Conservation (phyloP, 2,888 invertebrate genomes). For the Sthenelais limicola region DNA sequence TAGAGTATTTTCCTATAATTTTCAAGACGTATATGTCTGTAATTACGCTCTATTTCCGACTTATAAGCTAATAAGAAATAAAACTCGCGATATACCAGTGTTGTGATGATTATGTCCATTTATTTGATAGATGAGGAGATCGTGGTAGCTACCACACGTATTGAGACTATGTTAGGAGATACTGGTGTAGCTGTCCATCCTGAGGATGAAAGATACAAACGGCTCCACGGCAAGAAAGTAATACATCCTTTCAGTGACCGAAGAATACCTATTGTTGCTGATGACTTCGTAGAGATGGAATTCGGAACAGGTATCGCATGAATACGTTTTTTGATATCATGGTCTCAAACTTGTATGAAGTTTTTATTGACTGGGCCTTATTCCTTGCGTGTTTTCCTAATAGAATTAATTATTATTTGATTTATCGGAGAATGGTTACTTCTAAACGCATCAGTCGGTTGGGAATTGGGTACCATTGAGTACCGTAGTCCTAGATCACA, state of each 20-base stretch:
- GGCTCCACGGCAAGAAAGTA: constrained; percentile 84
- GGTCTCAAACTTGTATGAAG: too few relatives aligned
- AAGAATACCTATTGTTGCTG: constrained; percentile 88
- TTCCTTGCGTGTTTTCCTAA: too few relatives aligned
- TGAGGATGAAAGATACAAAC: constrained; percentile 83
- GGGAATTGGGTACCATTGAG: too few relatives aligned
- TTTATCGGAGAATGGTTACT: too few relatives aligned
- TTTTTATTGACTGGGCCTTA: too few relatives aligned
- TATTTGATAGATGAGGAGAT: constrained; percentile 78
- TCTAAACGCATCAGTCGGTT: too few relatives aligned
- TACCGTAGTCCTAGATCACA: too few relatives aligned
- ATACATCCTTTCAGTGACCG: constrained; percentile 89
- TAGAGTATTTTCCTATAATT: neutral
- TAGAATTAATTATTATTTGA: too few relatives aligned
- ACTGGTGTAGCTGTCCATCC: constrained; percentile 99
- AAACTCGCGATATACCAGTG: too few relatives aligned
- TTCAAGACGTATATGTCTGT: too few relatives aligned
- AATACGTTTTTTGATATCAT: too few relatives aligned
- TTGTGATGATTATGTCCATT: neutral
- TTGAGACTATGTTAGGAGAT: constrained; percentile 98
- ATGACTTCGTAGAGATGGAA: constrained; percentile 93
- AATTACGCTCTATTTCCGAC: neutral
- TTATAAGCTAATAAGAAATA: constrained; percentile 6
- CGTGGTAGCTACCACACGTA: constrained; percentile 95
- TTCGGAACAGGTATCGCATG: constrained; percentile 98